A percentile compares a stretch with the other conserved stretches of the same genome.
phyloP scores from a whole-genome alignment of 2,113 vertebrate genomes.

The Antigone vipio region DNA sequence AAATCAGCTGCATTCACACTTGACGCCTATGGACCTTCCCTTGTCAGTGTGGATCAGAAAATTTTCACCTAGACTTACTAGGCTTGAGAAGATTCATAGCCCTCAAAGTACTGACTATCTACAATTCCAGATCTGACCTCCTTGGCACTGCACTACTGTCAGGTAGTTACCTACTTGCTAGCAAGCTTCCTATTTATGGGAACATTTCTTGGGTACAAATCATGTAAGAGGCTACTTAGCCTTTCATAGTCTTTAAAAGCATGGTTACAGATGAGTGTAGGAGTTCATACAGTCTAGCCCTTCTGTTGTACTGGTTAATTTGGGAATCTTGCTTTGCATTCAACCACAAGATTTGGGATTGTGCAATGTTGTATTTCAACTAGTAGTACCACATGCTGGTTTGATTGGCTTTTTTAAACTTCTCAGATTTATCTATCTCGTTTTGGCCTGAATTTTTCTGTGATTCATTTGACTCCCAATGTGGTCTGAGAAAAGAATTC shows the following conservation, averaged over 20 bases:
- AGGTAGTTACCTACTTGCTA: background rate
- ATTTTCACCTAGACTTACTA: background rate
- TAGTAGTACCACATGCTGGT: background rate
- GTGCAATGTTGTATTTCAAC: background rate
- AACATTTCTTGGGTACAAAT: background rate
- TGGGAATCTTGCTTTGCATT: background rate
- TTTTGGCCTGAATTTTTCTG: background rate
- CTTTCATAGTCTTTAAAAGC: background rate
- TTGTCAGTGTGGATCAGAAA: background rate
- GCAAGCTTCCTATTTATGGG: background rate
- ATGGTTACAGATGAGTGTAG: background rate
- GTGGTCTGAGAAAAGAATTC: background rate
- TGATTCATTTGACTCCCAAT: background rate
- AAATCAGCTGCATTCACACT: background rate
- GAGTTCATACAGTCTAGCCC: background rate
- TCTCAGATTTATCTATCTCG: background rate
- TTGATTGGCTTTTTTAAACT: background rate
- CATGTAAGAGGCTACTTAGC: background rate
- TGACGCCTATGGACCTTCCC: background rate
- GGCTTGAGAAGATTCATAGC: background rate
- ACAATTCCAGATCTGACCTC: background rate
- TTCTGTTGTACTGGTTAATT: background rate
- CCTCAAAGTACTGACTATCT: background rate
- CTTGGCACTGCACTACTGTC: background rate
- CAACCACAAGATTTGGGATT: background rate